Conservation (phyloP, 2,113 vertebrate genomes). For the Ibidorhyncha struthersii region DNA sequence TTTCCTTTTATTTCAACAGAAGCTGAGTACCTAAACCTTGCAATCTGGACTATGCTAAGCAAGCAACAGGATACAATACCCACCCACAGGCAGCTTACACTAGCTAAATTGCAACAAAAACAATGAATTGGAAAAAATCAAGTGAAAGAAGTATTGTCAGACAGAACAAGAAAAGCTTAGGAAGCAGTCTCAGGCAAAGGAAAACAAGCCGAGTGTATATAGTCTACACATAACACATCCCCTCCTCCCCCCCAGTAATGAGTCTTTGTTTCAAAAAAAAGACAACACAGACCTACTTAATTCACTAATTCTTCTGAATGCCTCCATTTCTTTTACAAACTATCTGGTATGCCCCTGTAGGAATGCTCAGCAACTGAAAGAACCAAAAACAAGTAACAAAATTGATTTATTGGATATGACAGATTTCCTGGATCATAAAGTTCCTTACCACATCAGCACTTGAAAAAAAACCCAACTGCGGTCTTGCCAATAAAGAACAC, state of each 20-base stretch:
- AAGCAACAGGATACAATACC: slow-evolving; percentile 10
- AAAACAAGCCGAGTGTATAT: slow-evolving; percentile 38
- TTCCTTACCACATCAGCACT: neutral
- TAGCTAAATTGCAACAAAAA: slow-evolving; percentile 24
- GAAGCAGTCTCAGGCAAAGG: slow-evolving; percentile 22
- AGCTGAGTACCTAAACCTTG: neutral
- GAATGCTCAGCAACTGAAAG: slow-evolving; percentile 6
- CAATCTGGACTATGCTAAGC: neutral
- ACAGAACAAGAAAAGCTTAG: slow-evolving; percentile 43
- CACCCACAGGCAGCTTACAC: slow-evolving; percentile 3
- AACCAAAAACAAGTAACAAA: neutral
- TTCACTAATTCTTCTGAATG: slow-evolving; percentile 44
- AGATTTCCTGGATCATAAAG: neutral
- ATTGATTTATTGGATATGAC: slow-evolving; percentile 6
- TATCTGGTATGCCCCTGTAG: neutral
- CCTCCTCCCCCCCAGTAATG: neutral
- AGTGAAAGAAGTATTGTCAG: slow-evolving; percentile 46
- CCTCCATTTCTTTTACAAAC: slow-evolving; percentile 32
- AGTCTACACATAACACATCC: neutral
- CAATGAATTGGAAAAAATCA: slow-evolving; percentile 19
- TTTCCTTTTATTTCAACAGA: neutral
- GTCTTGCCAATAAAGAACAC: neutral
- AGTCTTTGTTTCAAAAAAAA: slow-evolving; percentile 11
- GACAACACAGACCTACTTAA: slow-evolving; percentile 28
- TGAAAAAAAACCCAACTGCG: neutral